Conservation (phyloP, 2,888 invertebrate genomes). For the Philaethria dido region DNA sequence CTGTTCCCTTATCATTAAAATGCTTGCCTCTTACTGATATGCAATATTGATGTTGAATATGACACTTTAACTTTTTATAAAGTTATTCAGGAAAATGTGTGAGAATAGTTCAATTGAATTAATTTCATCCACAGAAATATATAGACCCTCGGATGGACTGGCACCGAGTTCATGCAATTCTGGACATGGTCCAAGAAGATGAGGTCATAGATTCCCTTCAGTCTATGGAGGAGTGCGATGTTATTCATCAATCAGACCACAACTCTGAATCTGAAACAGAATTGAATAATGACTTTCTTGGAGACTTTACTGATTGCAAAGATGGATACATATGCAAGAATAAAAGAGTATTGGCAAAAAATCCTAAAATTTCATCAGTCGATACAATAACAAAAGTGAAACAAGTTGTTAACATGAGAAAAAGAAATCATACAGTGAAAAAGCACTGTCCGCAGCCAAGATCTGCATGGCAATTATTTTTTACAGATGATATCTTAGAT, state of each 20-base stretch:
- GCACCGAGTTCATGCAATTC: constrained; percentile 78
- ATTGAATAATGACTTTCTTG: constrained; percentile 56
- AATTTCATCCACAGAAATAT: constrained; percentile 79
- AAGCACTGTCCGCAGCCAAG: constrained; percentile 60
- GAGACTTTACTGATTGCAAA: constrained; percentile 60
- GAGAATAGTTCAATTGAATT: constrained; percentile 76
- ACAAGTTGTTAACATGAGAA: constrained; percentile 54
- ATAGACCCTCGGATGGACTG: constrained; percentile 81
- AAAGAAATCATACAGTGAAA: constrained; percentile 52
- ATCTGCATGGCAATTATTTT: constrained; percentile 71
- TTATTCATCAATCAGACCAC: constrained; percentile 70
- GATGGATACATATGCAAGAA: constrained; percentile 67
- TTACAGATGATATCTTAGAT: constrained; percentile 72
- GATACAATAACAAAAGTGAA: constrained; percentile 53
- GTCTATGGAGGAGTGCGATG: constrained; percentile 69
- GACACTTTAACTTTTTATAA: constrained; percentile 50
- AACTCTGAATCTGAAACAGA: constrained; percentile 73
- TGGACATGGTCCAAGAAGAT: constrained; percentile 75
- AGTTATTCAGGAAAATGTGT: constrained; percentile 45
- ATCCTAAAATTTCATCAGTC: constrained; percentile 54
- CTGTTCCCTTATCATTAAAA: constrained; percentile 53
- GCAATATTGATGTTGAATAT: constrained; percentile 50
- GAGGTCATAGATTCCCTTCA: constrained; percentile 75
- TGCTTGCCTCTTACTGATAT: constrained; percentile 45
- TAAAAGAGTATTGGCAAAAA: constrained; percentile 58